Conservation (phyloP, 2,888 invertebrate species). For the Diabrotica balteata region DNA sequence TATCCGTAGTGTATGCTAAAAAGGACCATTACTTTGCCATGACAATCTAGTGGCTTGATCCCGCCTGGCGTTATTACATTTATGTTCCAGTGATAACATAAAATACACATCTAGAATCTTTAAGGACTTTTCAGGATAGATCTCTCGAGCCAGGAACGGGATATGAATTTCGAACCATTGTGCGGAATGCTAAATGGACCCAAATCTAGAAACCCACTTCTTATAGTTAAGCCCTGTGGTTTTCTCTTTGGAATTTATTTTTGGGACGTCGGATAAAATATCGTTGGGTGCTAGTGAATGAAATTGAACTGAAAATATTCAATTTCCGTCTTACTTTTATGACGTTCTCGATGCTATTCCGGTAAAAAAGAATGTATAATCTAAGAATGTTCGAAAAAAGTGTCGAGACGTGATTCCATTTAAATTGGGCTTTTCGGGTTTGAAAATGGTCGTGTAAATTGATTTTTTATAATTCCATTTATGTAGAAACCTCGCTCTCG, state of each 20-base stretch:
- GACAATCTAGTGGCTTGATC: constrained; percentile 20
- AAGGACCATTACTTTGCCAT: constrained; percentile 11
- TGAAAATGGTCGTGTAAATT: constrained; percentile 15
- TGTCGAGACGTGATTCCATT: constrained; percentile 22
- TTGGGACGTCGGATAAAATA: constrained; percentile 28
- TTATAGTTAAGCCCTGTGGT: constrained; percentile 33
- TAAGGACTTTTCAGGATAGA: constrained; percentile 37
- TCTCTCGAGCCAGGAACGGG: constrained; percentile 36
- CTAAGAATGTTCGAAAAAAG: constrained; percentile 10
- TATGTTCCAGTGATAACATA: constrained; percentile 45
- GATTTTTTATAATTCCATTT: constrained; percentile 26
- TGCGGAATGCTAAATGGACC: constrained; percentile 37
- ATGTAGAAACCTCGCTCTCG: not conserved
- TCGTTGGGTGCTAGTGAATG: constrained; percentile 31
- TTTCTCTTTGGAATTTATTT: constrained; percentile 33
- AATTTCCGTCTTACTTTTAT: constrained; percentile 29
- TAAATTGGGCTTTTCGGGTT: constrained; percentile 14
- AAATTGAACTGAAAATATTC: constrained; percentile 32
- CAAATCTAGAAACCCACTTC: constrained; percentile 37
- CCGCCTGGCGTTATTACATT: constrained; percentile 31
- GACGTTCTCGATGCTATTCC: constrained; percentile 21
- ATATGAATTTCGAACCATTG: constrained; percentile 44
- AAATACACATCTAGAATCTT: constrained; percentile 44
- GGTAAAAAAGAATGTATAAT: constrained; percentile 22
- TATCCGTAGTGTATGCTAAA: constrained; percentile 13